phyloP scores from a whole-genome alignment of 1,140 invertebrate genomes.

The Drosophila rufa region DNA sequence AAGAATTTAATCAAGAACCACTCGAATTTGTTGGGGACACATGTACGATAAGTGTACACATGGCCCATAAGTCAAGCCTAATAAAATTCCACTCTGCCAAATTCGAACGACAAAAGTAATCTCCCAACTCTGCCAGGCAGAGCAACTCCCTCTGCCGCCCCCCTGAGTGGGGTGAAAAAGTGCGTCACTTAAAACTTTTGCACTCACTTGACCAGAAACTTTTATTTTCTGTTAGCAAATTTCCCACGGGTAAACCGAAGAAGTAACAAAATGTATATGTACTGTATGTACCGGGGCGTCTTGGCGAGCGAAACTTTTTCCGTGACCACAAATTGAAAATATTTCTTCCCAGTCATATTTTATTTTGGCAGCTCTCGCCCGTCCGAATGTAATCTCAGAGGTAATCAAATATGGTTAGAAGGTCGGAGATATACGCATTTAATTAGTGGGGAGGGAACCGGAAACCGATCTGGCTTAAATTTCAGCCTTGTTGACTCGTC shows the following conservation, averaged over 20 bases:
- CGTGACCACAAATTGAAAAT: constrained; percentile 83
- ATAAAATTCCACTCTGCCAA: constrained; percentile 57
- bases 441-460: constrained; percentile 42
- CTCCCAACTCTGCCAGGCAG: constrained; percentile 18
- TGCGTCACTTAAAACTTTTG: constrained; percentile 83
- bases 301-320: constrained; percentile 63
- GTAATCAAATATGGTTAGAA: constrained; percentile 65
- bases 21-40: constrained; percentile 35
- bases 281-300: constrained; percentile 20
- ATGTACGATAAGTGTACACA: constrained; percentile 44
- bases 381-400: constrained; percentile 55
- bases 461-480: constrained; percentile 58
- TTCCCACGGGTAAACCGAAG: constrained; percentile 72
- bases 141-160: background rate
- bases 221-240: constrained; percentile 84
- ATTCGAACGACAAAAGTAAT: constrained; percentile 61
- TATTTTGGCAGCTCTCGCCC: constrained; percentile 57
- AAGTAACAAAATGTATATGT: constrained; percentile 60
- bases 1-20: constrained; percentile 47
- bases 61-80: constrained; percentile 60
- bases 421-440: constrained; percentile 39
- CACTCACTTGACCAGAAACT: constrained; percentile 84
- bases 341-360: constrained; percentile 82
- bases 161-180: constrained; percentile 56
- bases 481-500: constrained; percentile 62